These are phyloP conservation scores for Asbolus verrucosus DNA, from an alignment of 1,140 invertebrate genomes.

Conservation along the genomic window DNA sequence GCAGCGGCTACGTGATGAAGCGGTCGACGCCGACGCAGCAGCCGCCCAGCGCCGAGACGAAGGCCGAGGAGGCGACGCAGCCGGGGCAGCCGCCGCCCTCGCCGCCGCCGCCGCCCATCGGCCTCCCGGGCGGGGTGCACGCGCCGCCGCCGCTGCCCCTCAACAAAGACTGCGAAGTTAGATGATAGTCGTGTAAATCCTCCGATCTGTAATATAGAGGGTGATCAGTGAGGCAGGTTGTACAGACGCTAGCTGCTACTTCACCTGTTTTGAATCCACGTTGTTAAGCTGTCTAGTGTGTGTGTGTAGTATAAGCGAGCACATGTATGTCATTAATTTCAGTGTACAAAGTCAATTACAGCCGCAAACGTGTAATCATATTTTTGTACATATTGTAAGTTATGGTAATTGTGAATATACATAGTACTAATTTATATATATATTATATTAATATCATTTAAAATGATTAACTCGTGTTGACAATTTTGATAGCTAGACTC, in stretches of 20 bases:
- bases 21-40: constrained; percentile 60
- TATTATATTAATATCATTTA: constrained; percentile 64
- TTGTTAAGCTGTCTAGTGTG: constrained; percentile 60
- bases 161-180: constrained; percentile 87
- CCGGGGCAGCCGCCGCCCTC: constrained; percentile 55
- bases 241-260: constrained; percentile 55
- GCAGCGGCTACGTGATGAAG: constrained; percentile 74
- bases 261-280: constrained; percentile 59
- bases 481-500: constrained; percentile 65
- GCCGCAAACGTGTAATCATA: constrained; percentile 65
- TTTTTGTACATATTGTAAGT: constrained; percentile 70
- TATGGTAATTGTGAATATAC: constrained; percentile 66
- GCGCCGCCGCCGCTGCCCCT: constrained; percentile 69
- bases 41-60: constrained; percentile 49
- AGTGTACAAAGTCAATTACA: constrained; percentile 70
- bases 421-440: constrained; percentile 65
- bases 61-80: constrained; percentile 58
- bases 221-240: constrained; percentile 54
- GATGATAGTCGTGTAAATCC: constrained; percentile 76
- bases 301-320: constrained; percentile 57
- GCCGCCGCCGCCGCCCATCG: constrained; percentile 23
- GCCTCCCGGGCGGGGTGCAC: constrained; percentile 46
- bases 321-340: constrained; percentile 61
- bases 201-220: constrained; percentile 58
- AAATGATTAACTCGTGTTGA: constrained; percentile 66